Conservation (phyloP, 2,888 invertebrate genomes). For the Frankliniella fusca region DNA sequence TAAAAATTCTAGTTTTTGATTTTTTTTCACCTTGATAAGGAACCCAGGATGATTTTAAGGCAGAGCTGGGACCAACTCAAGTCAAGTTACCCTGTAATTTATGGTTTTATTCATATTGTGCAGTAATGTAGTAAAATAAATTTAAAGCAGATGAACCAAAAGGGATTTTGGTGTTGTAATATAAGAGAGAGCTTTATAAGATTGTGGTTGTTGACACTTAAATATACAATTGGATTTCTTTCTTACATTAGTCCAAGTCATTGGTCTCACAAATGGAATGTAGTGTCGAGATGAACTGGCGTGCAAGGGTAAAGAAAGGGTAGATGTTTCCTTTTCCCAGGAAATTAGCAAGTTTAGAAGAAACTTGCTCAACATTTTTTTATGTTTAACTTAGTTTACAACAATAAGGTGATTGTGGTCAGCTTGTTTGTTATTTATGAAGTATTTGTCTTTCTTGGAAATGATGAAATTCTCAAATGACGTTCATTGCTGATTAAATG, state of each 20-base stretch:
- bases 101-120: constrained; percentile 11
- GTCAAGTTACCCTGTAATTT: constrained; percentile 22
- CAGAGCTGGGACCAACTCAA: constrained; percentile 19
- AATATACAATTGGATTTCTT: not conserved
- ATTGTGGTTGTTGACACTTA: not conserved
- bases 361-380: not conserved
- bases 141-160: not conserved
- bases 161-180: not conserved
- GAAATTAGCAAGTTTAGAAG: not conserved
- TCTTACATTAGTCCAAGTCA: not conserved
- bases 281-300: not conserved
- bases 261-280: not conserved
- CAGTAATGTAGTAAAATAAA: constrained; percentile 13
- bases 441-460: not conserved
- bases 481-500: not conserved
- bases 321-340: not conserved
- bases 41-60: constrained; percentile 5
- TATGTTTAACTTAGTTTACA: not conserved
- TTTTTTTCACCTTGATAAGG: not conserved
- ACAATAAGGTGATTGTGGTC: not conserved
- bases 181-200: not conserved
- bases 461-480: not conserved
- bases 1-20: constrained; percentile 12
- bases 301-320: not conserved
- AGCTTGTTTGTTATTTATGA: not conserved